These are phyloP conservation scores for Platygyra sinensis DNA, from an alignment of 64 coral and sea anemone genomes.

Conservation along the genomic window DNA sequence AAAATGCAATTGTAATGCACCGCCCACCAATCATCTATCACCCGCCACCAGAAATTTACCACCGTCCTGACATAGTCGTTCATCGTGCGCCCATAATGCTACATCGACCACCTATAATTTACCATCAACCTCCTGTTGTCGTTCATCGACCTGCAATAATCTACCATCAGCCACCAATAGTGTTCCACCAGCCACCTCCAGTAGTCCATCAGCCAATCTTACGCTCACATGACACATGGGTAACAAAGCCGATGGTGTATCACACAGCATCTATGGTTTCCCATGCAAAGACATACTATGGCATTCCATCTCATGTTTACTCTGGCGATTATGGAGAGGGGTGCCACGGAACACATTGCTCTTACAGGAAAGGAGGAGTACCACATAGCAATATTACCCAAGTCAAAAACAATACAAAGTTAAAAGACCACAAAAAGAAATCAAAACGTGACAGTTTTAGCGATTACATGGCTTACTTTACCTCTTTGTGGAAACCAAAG, in stretches of 20 bases:
- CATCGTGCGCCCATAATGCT: slow-evolving; percentile 95
- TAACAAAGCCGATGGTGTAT: slow-evolving; percentile 69
- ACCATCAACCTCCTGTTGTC: slow-evolving; percentile 96
- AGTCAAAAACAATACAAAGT: not conserved
- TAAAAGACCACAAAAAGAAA: not conserved
- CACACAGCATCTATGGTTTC: slow-evolving; percentile 69
- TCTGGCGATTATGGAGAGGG: slow-evolving; percentile 30
- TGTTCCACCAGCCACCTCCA: slow-evolving; percentile 96
- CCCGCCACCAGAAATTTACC: slow-evolving; percentile 96
- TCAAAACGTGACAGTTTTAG: slow-evolving; percentile 76
- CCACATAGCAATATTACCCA: slow-evolving; percentile 32
- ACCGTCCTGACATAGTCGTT: slow-evolving; percentile 94
- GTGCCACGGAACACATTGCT: slow-evolving; percentile 44
- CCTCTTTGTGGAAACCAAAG: slow-evolving; percentile 64
- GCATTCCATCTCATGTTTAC: slow-evolving; percentile 78
- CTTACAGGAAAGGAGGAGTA: slow-evolving; percentile 73
- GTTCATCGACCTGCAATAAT: slow-evolving; percentile 96
- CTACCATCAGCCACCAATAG: slow-evolving; percentile 92
- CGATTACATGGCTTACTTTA: slow-evolving; percentile 72
- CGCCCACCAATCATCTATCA: slow-evolving; percentile 99
- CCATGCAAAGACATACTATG: slow-evolving; percentile 65
- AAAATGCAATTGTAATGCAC: slow-evolving; percentile 93
- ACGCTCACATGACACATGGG: slow-evolving; percentile 85
- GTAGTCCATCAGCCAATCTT: slow-evolving; percentile 93
- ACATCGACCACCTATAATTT: slow-evolving; percentile 90